These are phyloP conservation scores for Notamacropus eugenii DNA, from an alignment of 2,797 vertebrate species.

Conservation along the genomic window DNA sequence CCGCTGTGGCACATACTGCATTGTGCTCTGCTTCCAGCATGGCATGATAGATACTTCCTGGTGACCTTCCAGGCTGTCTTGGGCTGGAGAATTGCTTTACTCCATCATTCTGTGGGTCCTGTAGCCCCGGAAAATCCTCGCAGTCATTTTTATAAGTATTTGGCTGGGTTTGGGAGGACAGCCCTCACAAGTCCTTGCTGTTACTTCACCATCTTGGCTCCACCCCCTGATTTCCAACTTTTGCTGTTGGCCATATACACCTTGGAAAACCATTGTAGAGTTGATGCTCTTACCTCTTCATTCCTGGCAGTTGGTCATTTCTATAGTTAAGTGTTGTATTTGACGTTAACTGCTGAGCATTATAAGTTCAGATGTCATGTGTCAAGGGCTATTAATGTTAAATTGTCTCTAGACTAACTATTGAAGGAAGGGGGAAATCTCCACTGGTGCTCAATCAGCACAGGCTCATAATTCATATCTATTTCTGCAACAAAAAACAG, in stretches of 20 bases:
- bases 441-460: not conserved
- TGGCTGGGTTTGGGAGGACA: too few relatives aligned
- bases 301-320: constrained; percentile 53
- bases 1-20: too few relatives aligned
- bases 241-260: not conserved
- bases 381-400: constrained; percentile 38
- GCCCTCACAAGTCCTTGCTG: too few relatives aligned
- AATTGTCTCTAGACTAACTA: constrained; percentile 33
- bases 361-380: constrained; percentile 43
- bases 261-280: constrained; percentile 59
- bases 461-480: not conserved
- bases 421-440: not conserved
- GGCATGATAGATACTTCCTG: too few relatives aligned
- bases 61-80: too few relatives aligned
- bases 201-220: too few relatives aligned
- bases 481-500: not conserved
- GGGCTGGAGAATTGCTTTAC: too few relatives aligned
- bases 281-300: constrained; percentile 56
- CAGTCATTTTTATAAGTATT: too few relatives aligned
- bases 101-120: too few relatives aligned
- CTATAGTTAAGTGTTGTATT: constrained; percentile 68
- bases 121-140: too few relatives aligned
- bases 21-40: too few relatives aligned
- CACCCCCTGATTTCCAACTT: constrained; percentile 43
- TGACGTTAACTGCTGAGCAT: constrained; percentile 46